Evolutionary conservation across 2,888 invertebrate species (phyloP).

Genomic region (Xylophagus ater): DNA sequence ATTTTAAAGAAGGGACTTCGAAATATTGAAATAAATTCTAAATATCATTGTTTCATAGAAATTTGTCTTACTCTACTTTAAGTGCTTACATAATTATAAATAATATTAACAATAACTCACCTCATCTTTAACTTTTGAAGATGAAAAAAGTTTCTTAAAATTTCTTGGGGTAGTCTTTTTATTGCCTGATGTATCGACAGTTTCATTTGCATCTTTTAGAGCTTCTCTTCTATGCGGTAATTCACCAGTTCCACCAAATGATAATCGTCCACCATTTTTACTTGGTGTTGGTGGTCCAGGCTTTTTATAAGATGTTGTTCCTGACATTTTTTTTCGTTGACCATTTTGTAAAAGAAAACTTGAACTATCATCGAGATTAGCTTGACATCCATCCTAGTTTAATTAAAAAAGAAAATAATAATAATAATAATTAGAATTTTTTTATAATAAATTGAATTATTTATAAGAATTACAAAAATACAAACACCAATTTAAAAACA

Average conservation of each 20-base stretch:
- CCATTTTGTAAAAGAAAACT: slow-evolving; percentile 36
- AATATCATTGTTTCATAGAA: too few species aligned
- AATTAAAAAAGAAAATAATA: slow-evolving; percentile 10
- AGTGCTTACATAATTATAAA: too few species aligned
- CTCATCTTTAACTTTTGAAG: slow-evolving; percentile 36
- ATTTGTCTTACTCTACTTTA: too few species aligned
- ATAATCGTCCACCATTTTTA: slow-evolving; percentile 65
- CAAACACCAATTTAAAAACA: slow-evolving; percentile 7
- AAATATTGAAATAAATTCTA: too few species aligned
- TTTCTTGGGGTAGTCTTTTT: slow-evolving; percentile 54
- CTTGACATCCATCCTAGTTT: slow-evolving; percentile 27
- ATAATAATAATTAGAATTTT: not conserved
- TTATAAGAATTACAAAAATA: not conserved
- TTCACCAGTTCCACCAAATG: slow-evolving; percentile 40
- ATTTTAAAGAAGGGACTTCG: too few species aligned
- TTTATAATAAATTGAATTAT: not conserved
- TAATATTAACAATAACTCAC: too few species aligned
- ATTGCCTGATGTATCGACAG: slow-evolving; percentile 23
- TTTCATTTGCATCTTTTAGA: slow-evolving; percentile 44
- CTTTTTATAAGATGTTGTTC: slow-evolving; percentile 64
- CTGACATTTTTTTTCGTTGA: slow-evolving; percentile 44
- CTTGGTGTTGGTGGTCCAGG: slow-evolving; percentile 82
- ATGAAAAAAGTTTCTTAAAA: slow-evolving; percentile 48
- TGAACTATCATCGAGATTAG: slow-evolving; percentile 33
- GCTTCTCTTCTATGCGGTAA: slow-evolving; percentile 46